Conservation (phyloP, 2,113 vertebrate species). For the Hemiscyllium ocellatum region DNA sequence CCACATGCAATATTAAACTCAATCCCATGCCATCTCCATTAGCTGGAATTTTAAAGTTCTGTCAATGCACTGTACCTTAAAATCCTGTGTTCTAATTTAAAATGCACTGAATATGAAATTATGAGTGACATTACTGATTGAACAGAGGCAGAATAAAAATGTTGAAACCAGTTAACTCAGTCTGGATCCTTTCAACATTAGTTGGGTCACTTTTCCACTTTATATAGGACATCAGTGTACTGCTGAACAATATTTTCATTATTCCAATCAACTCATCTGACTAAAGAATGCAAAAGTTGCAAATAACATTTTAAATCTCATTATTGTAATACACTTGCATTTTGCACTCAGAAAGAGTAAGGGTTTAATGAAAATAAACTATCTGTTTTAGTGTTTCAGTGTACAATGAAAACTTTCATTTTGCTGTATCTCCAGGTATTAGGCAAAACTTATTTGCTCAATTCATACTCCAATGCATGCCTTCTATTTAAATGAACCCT, state of each 20-base stretch:
- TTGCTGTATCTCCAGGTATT: neutral
- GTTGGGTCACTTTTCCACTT: neutral
- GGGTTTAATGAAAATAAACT: neutral
- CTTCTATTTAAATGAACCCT: neutral
- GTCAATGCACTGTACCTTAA: conserved; percentile 51
- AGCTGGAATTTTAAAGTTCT: conserved; percentile 56
- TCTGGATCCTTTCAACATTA: neutral
- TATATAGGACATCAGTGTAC: neutral
- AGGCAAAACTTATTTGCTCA: neutral
- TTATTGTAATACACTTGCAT: neutral
- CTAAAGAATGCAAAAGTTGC: neutral
- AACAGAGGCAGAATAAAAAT: neutral
- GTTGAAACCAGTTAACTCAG: neutral
- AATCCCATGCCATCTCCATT: conserved; percentile 60
- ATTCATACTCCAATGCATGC: neutral
- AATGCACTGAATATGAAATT: conserved; percentile 41
- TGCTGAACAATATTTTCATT: conserved; percentile 14
- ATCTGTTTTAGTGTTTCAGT: neutral
- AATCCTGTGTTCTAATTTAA: conserved; percentile 39
- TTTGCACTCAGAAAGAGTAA: neutral
- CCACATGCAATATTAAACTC: conserved; percentile 62
- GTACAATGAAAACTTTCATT: neutral
- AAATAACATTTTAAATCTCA: neutral
- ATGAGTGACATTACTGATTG: conserved; percentile 40
- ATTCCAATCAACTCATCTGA: neutral